Evolutionary conservation across 2,113 vertebrate species (phyloP).

Genomic region (Thymallus thymallus): DNA sequence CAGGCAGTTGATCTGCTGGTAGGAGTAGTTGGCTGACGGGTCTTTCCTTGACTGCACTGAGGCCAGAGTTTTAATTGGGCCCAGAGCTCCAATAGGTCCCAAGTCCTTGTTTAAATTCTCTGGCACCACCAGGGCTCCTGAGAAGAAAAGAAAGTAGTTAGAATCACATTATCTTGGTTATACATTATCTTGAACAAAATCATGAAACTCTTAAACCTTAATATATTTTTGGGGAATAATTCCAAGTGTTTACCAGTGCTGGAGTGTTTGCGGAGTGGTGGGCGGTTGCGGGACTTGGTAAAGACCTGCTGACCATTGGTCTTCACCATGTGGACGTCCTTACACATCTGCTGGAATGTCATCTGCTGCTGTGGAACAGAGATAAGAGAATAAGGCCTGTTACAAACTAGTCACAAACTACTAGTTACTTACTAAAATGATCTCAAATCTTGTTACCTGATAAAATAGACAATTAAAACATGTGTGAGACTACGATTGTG

Average conservation of each 20-base stretch:
- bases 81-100: conserved; percentile 28
- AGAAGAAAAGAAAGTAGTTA: background rate
- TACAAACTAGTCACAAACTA: too few species aligned
- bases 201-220: background rate
- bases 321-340: conserved; percentile 88
- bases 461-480: too few species aligned
- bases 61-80: conserved; percentile 46
- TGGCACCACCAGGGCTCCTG: conserved; percentile 29
- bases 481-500: background rate
- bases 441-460: background rate
- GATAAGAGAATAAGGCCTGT: background rate
- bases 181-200: background rate
- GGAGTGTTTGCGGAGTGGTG: conserved; percentile 56
- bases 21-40: conserved; percentile 76
- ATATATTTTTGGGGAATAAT: background rate
- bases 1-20: conserved; percentile 93
- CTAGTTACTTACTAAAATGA: too few species aligned
- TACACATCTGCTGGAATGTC: conserved; percentile 93
- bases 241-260: conserved; percentile 55
- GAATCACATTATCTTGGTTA: background rate
- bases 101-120: conserved; percentile 11
- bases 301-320: conserved; percentile 86
- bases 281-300: conserved; percentile 82
- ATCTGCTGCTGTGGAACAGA: conserved; percentile 65
- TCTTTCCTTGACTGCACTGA: conserved; percentile 78